phyloP scores from a whole-genome alignment of 2,888 invertebrate genomes.

The Spisula solida region DNA sequence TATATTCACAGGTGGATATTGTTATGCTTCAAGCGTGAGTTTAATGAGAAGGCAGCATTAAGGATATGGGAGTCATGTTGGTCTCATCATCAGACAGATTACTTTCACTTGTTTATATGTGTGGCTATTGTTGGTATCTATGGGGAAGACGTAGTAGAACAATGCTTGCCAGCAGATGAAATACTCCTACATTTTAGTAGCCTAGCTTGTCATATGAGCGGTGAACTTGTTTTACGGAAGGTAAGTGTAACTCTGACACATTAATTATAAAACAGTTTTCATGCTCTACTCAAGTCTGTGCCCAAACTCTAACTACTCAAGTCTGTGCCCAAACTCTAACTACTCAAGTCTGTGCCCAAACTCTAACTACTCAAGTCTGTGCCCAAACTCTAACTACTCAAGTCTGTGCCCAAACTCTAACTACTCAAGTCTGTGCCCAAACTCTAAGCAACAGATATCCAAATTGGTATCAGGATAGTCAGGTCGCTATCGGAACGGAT shows the following conservation, averaged over 20 bases:
- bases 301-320: too few species aligned
- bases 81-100: conserved; percentile 98
- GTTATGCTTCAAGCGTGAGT: conserved; percentile 95
- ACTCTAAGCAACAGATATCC: too few species aligned
- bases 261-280: too few species aligned
- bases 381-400: too few species aligned
- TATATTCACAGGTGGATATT: conserved; percentile 92
- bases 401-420: too few species aligned
- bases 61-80: conserved; percentile 99
- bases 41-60: conserved; percentile 95
- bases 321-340: too few species aligned
- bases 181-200: conserved; percentile 98
- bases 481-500: too few species aligned
- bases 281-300: too few species aligned
- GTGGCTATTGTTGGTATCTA: conserved; percentile 97
- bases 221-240: conserved; percentile 92
- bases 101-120: conserved; percentile 98
- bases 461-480: too few species aligned
- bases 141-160: conserved; percentile 94
- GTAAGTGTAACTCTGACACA: not conserved
- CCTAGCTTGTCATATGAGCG: conserved; percentile 99
- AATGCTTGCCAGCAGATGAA: conserved; percentile 96
- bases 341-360: too few species aligned
- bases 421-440: too few species aligned
- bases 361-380: too few species aligned